Conservation (phyloP, 2,113 vertebrate genomes). For the Pseudorhombus dupliciocellatus region DNA sequence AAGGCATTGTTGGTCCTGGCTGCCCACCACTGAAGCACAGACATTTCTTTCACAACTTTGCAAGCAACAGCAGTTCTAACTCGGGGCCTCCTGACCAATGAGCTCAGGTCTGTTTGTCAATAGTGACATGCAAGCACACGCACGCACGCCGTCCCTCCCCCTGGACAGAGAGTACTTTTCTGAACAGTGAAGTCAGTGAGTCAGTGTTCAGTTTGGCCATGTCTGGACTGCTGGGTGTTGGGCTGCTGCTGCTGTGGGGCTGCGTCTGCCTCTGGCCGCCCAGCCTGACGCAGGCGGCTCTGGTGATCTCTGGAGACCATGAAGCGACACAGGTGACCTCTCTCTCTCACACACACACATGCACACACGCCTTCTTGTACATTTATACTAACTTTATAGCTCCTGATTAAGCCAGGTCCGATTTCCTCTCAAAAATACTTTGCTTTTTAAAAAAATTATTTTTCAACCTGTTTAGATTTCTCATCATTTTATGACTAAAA, state of each 20-base stretch:
- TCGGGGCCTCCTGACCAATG: background rate
- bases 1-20: no score
- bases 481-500: background rate
- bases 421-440: background rate
- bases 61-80: background rate
- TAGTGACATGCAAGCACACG: slow-evolving; percentile 1
- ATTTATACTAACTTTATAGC: background rate
- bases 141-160: slow-evolving; percentile 41
- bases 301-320: slow-evolving; percentile 42
- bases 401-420: background rate
- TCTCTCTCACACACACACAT: background rate
- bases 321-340: slow-evolving; percentile 57
- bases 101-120: slow-evolving; percentile 19
- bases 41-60: background rate
- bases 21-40: no score
- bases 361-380: background rate
- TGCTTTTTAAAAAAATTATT: background rate
- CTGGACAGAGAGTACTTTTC: slow-evolving; percentile 25
- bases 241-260: slow-evolving; percentile 66
- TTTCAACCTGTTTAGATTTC: background rate
- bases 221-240: slow-evolving; percentile 63
- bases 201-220: slow-evolving; percentile 71
- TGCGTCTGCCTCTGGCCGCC: slow-evolving; percentile 48
- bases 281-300: slow-evolving; percentile 33
- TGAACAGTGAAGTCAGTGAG: slow-evolving; percentile 42